Evolutionary conservation across 2,797 vertebrate genomes (phyloP).

Genomic region (Chelmon rostratus): DNA sequence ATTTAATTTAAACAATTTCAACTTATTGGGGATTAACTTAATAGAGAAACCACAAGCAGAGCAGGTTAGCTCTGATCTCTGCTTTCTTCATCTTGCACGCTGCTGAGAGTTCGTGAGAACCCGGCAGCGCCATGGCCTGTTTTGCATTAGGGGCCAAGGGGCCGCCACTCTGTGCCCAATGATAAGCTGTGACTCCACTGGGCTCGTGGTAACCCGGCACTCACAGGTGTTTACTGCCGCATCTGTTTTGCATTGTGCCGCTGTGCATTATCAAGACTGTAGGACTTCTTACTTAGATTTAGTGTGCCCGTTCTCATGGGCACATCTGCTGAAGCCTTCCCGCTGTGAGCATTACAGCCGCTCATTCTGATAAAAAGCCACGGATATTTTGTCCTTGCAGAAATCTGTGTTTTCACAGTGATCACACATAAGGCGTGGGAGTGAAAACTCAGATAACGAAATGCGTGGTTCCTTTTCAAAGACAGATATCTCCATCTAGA

Average conservation of each 20-base stretch:
- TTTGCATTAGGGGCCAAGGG: conserved; percentile 81
- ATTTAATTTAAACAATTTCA: conserved; percentile 43
- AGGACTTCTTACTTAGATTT: conserved; percentile 57
- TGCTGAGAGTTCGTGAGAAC: conserved; percentile 76
- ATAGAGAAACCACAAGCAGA: conserved; percentile 58
- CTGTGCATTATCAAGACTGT: conserved; percentile 65
- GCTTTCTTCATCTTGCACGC: conserved; percentile 27
- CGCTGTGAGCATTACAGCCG: conserved; percentile 17
- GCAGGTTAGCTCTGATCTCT: conserved; percentile 61
- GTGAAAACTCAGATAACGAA: conserved; percentile 10
- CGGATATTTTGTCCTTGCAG: background rate
- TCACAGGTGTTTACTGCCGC: conserved; percentile 87
- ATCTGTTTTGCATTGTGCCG: conserved; percentile 82
- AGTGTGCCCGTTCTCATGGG: conserved; percentile 49
- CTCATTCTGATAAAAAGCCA: conserved; percentile 24
- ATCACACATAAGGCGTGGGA: background rate
- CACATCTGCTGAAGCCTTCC: conserved; percentile 61
- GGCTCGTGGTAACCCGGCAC: conserved; percentile 68
- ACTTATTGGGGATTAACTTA: conserved; percentile 57
- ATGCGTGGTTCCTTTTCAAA: background rate
- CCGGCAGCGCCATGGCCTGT: conserved; percentile 74
- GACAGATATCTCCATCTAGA: no score
- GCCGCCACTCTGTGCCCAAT: conserved; percentile 74
- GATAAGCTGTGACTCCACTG: conserved; percentile 75
- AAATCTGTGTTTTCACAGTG: background rate